A percentile compares a stretch with the other conserved stretches of the same genome.
These are phyloP conservation scores for Ursus arctos DNA, from an alignment of 2,113 vertebrate genomes.

Conservation along the genomic window DNA sequence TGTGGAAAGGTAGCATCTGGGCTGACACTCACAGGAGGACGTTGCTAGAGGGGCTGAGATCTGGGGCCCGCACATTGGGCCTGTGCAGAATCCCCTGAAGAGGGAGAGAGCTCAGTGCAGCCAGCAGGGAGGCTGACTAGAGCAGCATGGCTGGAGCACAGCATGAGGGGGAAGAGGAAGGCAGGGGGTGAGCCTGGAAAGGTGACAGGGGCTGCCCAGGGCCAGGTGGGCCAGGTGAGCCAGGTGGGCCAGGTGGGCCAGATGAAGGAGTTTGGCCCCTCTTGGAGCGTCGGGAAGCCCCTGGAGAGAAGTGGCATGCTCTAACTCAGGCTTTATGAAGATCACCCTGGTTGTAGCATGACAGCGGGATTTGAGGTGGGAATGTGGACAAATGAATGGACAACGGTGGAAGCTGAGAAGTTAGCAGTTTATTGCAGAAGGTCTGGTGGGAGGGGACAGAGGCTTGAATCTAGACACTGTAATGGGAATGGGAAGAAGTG, in stretches of 20 bases:
- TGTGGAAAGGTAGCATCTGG: neutral
- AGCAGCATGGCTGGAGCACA: neutral
- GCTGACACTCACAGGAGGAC: too few species aligned
- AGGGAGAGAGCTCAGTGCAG: neutral
- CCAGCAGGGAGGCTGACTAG: neutral
- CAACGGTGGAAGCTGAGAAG: neutral
- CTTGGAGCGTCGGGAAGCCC: neutral
- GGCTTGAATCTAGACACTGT: neutral
- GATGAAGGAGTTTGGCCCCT: neutral
- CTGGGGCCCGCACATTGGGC: neutral
- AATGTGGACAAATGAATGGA: neutral
- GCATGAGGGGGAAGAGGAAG: neutral
- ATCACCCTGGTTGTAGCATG: neutral
- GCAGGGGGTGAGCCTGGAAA: neutral
- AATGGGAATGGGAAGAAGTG: neutral
- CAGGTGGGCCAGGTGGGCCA: too few species aligned
- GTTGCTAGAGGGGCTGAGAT: neutral
- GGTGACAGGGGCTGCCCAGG: neutral
- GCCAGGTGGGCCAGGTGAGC: neutral
- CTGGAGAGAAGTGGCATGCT: neutral
- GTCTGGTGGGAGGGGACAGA: neutral
- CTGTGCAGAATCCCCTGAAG: neutral
- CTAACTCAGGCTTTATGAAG: neutral
- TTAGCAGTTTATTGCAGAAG: neutral
- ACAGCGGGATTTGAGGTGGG: neutral